Conservation (phyloP, 2,797 vertebrate genomes). For the Lutra lutra region DNA sequence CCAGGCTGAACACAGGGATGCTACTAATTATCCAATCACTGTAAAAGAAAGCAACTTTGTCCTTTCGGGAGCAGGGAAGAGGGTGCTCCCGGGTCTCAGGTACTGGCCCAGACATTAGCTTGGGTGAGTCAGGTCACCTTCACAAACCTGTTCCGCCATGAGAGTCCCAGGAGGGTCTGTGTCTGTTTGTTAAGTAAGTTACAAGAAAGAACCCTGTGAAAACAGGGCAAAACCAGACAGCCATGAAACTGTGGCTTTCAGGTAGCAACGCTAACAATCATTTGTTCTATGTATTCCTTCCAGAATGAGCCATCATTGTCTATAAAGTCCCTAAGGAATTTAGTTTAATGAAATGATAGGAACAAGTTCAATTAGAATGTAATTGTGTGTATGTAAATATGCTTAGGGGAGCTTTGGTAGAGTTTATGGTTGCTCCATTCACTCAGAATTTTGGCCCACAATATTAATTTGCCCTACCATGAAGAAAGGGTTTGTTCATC, state of each 20-base stretch:
- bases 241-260: neutral
- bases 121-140: neutral
- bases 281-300: neutral
- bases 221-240: neutral
- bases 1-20: neutral
- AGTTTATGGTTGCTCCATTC: slow-evolving; percentile 27
- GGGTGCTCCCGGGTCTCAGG: neutral
- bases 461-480: slow-evolving; percentile 68
- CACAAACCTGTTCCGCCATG: neutral
- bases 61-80: neutral
- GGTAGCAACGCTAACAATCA: neutral
- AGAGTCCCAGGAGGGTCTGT: neutral
- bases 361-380: slow-evolving; percentile 70
- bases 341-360: slow-evolving; percentile 62
- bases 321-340: slow-evolving; percentile 54
- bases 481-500: slow-evolving; percentile 69
- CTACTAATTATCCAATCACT: neutral
- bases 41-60: neutral
- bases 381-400: slow-evolving; percentile 71
- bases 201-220: neutral
- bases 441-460: slow-evolving; percentile 60
- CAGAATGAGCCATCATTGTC: slow-evolving; percentile 16
- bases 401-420: slow-evolving; percentile 63
- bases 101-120: neutral
- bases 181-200: neutral